Evolutionary conservation across 2,797 vertebrate species (phyloP).

Genomic region (Tenualosa thibaudeaui): DNA sequence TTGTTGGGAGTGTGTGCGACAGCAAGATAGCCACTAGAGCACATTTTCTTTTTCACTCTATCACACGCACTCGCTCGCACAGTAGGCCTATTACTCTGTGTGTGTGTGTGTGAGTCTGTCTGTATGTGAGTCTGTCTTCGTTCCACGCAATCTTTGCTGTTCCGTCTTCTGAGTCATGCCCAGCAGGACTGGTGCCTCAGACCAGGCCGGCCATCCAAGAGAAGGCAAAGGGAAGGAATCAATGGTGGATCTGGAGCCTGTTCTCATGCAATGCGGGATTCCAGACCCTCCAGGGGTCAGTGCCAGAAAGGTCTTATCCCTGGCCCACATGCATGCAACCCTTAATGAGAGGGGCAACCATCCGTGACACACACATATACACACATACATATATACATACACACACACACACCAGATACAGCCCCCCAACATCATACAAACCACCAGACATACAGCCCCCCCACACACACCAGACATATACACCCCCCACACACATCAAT

Average conservation of each 20-base stretch:
- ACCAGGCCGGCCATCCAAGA: not conserved
- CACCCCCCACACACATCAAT: not conserved
- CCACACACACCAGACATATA: not conserved
- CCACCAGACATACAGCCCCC: not conserved
- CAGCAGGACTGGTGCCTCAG: not conserved
- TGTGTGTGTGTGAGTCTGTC: not conserved
- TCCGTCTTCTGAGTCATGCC: not conserved
- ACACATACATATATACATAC: not conserved
- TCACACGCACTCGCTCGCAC: not conserved
- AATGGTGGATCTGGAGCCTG: not conserved
- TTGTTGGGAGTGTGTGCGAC: not conserved
- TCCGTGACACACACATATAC: slow-evolving; percentile 31
- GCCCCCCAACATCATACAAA: not conserved
- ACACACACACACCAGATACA: slow-evolving; percentile 12
- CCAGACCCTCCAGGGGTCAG: slow-evolving; percentile 32
- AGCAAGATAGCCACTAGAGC: not conserved
- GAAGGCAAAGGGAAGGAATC: not conserved
- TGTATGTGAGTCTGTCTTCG: not conserved
- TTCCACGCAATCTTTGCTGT: not conserved
- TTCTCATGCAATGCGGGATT: not conserved
- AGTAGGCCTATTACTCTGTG: not conserved
- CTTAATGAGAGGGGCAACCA: slow-evolving; percentile 42
- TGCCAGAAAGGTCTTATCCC: slow-evolving; percentile 37
- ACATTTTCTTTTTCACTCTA: not conserved
- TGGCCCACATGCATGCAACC: slow-evolving; percentile 44